Evolutionary conservation across 2,888 invertebrate species (phyloP).

Genomic region (Cryptus viduatorius): DNA sequence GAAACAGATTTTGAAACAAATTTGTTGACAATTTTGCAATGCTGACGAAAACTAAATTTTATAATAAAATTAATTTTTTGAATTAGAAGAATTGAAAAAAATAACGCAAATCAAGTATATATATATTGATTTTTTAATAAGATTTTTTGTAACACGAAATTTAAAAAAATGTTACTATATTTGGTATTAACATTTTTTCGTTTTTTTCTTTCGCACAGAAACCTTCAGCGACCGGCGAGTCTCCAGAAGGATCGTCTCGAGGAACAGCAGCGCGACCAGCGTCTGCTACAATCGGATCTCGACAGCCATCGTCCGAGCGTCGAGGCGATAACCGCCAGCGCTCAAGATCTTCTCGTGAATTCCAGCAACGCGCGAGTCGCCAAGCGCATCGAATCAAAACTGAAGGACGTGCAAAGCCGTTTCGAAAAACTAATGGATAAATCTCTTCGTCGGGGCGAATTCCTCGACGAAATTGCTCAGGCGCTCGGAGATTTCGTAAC

Average conservation of each 20-base stretch:
- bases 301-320: slow-evolving; percentile 95
- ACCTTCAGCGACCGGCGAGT: slow-evolving; percentile 93
- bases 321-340: slow-evolving; percentile 92
- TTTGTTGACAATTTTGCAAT: too few relatives aligned
- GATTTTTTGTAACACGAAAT: too few relatives aligned
- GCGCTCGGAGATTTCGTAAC: slow-evolving; percentile 83
- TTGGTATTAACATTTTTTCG: not conserved
- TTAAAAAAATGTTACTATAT: too few relatives aligned
- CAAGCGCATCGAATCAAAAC: slow-evolving; percentile 94
- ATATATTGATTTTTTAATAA: too few relatives aligned
- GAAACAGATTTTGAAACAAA: too few relatives aligned
- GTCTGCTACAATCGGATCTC: slow-evolving; percentile 92
- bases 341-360: slow-evolving; percentile 92
- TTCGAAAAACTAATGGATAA: slow-evolving; percentile 95
- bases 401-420: slow-evolving; percentile 94
- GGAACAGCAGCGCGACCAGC: slow-evolving; percentile 95
- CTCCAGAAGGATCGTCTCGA: slow-evolving; percentile 95
- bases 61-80: too few relatives aligned
- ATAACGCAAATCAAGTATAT: too few relatives aligned
- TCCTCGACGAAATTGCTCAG: slow-evolving; percentile 92
- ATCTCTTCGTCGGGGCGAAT: slow-evolving; percentile 91
- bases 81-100: too few relatives aligned
- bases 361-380: slow-evolving; percentile 95
- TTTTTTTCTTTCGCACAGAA: slow-evolving; percentile 81
- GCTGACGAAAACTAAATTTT: too few relatives aligned